phyloP scores from a whole-genome alignment of 2,113 vertebrate genomes.

The Nannobrachium achirus region DNA sequence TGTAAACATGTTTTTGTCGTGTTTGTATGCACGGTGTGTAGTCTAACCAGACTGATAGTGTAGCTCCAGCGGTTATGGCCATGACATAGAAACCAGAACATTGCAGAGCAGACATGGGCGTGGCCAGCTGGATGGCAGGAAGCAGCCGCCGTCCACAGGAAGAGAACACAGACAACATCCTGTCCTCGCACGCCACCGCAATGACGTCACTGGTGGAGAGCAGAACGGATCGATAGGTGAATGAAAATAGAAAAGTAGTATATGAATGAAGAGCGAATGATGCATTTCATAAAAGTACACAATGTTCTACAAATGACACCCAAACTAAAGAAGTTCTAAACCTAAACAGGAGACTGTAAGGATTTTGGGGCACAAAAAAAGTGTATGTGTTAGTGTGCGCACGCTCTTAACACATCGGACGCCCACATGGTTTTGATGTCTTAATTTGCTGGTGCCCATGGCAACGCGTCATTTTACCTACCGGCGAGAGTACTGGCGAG shows the following conservation, averaged over 20 bases:
- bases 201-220: slow-evolving; percentile 84
- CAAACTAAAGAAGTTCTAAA: no score
- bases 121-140: slow-evolving; percentile 89
- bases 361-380: no score
- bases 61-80: slow-evolving; percentile 89
- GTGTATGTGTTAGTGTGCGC: no score
- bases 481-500: no score
- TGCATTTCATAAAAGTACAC: no score
- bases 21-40: background rate
- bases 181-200: slow-evolving; percentile 91
- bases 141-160: slow-evolving; percentile 91
- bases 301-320: no score
- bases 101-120: slow-evolving; percentile 88
- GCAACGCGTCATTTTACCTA: no score
- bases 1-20: background rate
- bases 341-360: no score
- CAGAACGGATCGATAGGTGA: background rate
- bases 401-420: no score
- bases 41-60: slow-evolving; percentile 92
- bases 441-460: no score
- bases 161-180: slow-evolving; percentile 92
- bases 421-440: no score
- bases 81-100: slow-evolving; percentile 92
- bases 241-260: no score
- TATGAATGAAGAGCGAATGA: background rate